These are phyloP conservation scores for Arctia plantaginis DNA, from an alignment of 2,888 invertebrate species.

Conservation along the genomic window DNA sequence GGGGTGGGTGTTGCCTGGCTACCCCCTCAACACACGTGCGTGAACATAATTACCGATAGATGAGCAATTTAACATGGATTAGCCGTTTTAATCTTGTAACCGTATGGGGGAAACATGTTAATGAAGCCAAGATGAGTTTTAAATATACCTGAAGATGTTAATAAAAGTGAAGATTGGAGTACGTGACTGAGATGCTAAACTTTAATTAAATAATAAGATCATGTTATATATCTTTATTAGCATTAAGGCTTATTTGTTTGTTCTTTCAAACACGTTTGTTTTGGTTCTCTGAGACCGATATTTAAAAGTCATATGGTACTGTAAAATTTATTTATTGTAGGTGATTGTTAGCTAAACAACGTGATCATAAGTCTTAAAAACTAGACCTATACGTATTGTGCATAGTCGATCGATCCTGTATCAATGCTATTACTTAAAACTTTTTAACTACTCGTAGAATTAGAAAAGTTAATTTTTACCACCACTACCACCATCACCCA, in stretches of 20 bases:
- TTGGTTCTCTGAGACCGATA: background rate
- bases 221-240: background rate
- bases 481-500: background rate
- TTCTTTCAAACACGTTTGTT: background rate
- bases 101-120: slow-evolving; percentile 43
- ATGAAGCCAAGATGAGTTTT: slow-evolving; percentile 45
- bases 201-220: slow-evolving; percentile 14
- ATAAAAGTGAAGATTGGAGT: slow-evolving; percentile 17
- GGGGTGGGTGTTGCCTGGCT: slow-evolving; percentile 70
- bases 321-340: background rate
- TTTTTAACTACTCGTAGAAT: background rate
- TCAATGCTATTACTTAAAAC: background rate
- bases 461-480: background rate
- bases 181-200: slow-evolving; percentile 16
- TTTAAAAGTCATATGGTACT: too few species aligned
- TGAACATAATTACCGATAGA: slow-evolving; percentile 67
- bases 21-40: slow-evolving; percentile 70
- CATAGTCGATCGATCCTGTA: background rate
- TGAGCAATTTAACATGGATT: slow-evolving; percentile 80
- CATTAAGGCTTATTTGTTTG: background rate
- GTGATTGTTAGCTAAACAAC: background rate
- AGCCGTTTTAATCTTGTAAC: slow-evolving; percentile 73
- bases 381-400: background rate
- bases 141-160: slow-evolving; percentile 40
- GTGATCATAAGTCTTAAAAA: background rate